Conservation (phyloP, 2,797 vertebrate species). For the Tangara arthus region DNA sequence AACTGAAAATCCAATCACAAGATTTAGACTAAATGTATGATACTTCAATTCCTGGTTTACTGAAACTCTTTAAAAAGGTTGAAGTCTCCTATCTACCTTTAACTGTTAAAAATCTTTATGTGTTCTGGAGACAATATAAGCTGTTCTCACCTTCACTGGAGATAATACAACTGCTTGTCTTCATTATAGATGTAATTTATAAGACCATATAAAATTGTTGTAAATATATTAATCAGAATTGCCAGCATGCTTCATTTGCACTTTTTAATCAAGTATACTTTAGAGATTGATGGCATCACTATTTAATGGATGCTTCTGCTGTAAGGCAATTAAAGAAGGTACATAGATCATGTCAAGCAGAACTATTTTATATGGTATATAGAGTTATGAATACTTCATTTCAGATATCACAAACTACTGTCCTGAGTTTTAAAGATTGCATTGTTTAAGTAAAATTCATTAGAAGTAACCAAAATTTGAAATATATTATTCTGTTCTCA, state of each 20-base stretch:
- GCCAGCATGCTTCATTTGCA: constrained; percentile 29
- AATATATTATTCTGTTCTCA: not conserved
- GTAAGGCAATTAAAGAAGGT: constrained; percentile 37
- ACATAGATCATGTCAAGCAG: constrained; percentile 42
- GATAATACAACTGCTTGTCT: not conserved
- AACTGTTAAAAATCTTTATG: not conserved
- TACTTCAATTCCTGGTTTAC: not conserved
- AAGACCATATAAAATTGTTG: not conserved
- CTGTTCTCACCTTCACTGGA: not conserved
- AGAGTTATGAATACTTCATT: not conserved
- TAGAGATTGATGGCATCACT: constrained; percentile 43
- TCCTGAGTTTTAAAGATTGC: not conserved
- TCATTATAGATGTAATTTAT: constrained; percentile 30
- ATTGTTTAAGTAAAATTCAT: not conserved
- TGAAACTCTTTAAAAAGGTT: not conserved
- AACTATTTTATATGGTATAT: not conserved
- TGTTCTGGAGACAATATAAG: not conserved
- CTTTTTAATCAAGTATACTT: constrained; percentile 40
- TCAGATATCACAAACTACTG: not conserved
- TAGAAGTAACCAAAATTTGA: not conserved
- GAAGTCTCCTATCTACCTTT: not conserved
- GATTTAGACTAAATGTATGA: not conserved
- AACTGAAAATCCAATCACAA: not conserved
- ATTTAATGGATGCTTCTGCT: constrained; percentile 28
- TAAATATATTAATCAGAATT: constrained; percentile 33